Evolutionary conservation across 2,113 vertebrate genomes (phyloP), one percentile per base, ranked within the genome.

Genomic region (Varanus salvator): DNA sequence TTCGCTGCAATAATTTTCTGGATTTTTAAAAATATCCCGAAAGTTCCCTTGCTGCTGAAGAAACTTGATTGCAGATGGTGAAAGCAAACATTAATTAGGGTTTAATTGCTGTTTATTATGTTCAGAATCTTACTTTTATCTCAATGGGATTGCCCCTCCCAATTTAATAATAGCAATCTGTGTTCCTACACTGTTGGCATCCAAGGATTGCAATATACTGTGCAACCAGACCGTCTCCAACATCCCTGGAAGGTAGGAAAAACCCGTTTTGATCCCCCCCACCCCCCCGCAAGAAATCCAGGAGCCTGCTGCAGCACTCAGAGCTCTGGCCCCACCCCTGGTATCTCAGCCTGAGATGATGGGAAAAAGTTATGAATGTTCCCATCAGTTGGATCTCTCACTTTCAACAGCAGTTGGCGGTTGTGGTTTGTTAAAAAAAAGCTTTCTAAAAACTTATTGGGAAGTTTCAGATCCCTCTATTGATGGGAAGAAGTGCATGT

Each of bases 131-230:
- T 0, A 75, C 90, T 93, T 88, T 75, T 60, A 89, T 92, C 89
- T 93, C 76, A 92, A 89, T 6, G 90, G 74, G 88, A 27, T 87
- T 86, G 34, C 66, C 92, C 60, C 85, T 91, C 81, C 88, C 90
- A 83, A 87, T 68, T 92, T 90, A 94, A 89, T 92, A 91, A 88
- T 93, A 91, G 54, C 90, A 71, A 89, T 44, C 90, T 92, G 77
- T 83, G 75, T 90, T 90, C 88, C 91, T 48, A 0, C 12, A 66
- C 38, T 91, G 38, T 38, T 82, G 91, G 89, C 81, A 84, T 48
- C 81, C 19, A 19, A 50, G 21, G 38, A 88, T 60, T 38, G 57
- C 7, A 31, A 54, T 27, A 74, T 78, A 78, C 80, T 84, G 60
- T 84, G 72, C n/a, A 76, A 78, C 3, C 60, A 78, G n/a, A 84